Conservation (phyloP, 2,797 vertebrate species). For the Pogoniulus pusillus region DNA sequence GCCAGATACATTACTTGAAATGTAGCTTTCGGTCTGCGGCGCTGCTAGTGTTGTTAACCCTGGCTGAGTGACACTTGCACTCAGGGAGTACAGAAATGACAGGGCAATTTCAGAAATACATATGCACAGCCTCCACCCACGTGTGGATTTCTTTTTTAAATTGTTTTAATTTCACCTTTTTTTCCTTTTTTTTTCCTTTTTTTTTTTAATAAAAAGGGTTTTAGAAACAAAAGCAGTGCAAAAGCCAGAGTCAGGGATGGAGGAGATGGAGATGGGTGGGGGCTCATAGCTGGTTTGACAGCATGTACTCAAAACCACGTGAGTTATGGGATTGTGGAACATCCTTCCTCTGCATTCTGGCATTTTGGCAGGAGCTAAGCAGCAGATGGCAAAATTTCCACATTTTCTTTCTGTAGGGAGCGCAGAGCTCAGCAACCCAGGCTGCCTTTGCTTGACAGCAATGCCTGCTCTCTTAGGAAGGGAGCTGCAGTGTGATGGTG, state of each 20-base stretch:
- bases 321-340: not conserved
- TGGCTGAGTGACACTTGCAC: conserved; percentile 36
- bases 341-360: not conserved
- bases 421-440: not conserved
- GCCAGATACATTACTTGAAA: not conserved
- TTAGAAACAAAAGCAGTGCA: not conserved
- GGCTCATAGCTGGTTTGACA: not conserved
- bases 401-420: not conserved
- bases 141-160: not conserved
- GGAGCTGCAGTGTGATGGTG: not conserved
- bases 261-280: fast-evolving
- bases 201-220: not conserved
- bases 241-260: not conserved
- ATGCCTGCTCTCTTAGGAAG: not conserved
- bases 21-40: not conserved
- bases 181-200: not conserved
- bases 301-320: not conserved
- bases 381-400: not conserved
- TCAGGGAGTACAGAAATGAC: conserved; percentile 39
- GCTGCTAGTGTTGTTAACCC: not conserved
- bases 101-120: conserved; percentile 8
- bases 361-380: not conserved
- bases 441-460: not conserved
- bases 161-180: not conserved
- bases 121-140: not conserved